These are phyloP conservation scores for Achroia grisella DNA, from an alignment of 1,140 invertebrate genomes.

Conservation along the genomic window DNA sequence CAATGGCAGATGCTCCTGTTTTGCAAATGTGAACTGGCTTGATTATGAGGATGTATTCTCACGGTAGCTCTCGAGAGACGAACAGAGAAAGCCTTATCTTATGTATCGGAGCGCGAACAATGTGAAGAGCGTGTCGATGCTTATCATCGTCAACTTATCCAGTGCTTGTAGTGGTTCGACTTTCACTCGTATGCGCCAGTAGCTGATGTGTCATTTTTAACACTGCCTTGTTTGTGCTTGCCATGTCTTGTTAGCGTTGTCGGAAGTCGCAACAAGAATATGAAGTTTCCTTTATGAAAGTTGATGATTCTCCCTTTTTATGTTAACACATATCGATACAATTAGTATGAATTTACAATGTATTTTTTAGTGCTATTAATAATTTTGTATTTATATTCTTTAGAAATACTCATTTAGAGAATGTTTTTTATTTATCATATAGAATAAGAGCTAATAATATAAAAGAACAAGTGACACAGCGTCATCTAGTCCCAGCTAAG, in stretches of 20 bases:
- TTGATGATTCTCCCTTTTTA: conserved; percentile 5
- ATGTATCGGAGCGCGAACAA: conserved; percentile 57
- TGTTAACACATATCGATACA: no score
- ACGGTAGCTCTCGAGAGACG: conserved; percentile 53
- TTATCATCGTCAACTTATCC: conserved; percentile 50
- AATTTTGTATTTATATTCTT: no score
- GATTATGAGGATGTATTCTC: conserved; percentile 34
- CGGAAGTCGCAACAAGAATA: conserved; percentile 20
- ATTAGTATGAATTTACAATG: no score
- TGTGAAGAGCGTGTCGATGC: conserved; percentile 55
- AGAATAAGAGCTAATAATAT: no score
- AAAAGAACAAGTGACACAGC: no score
- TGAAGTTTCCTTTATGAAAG: conserved; percentile 20
- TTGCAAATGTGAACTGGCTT: conserved; percentile 38
- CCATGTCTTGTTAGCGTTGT: conserved; percentile 31
- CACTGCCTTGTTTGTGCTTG: conserved; percentile 32
- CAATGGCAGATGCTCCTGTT: conserved; percentile 34
- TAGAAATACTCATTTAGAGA: no score
- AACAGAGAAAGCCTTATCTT: conserved; percentile 59
- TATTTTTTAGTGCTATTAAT: no score
- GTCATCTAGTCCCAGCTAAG: no score
- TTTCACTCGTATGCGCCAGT: conserved; percentile 37
- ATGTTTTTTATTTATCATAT: no score
- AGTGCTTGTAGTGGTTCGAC: conserved; percentile 40
- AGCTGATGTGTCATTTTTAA: conserved; percentile 24